Evolutionary conservation across 2,797 vertebrate species (phyloP).

Genomic region (Spinus pinus): DNA sequence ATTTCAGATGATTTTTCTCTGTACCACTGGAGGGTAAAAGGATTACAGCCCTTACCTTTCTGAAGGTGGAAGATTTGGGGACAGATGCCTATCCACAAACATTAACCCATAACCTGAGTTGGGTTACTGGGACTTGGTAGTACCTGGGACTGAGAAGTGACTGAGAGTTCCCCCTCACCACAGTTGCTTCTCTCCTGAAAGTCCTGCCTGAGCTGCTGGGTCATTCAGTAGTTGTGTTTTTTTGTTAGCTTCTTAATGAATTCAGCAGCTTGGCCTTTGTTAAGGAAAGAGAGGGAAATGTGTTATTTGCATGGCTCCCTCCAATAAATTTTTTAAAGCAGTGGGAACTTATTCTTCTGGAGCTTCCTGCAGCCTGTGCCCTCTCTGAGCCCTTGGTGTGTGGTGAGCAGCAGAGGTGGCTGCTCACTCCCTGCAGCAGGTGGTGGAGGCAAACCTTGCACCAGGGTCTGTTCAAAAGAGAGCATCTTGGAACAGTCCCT

Average conservation of each 20-base stretch:
- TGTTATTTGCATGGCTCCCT: neutral
- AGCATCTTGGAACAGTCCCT: neutral
- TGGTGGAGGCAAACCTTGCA: neutral
- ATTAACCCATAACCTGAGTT: neutral
- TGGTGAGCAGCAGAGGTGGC: neutral
- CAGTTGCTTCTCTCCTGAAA: neutral
- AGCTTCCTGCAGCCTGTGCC: neutral
- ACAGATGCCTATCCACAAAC: neutral
- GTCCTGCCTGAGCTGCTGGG: neutral
- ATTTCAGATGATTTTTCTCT: neutral
- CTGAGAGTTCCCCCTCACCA: neutral
- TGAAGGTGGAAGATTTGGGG: neutral
- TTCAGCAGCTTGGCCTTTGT: neutral
- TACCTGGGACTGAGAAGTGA: neutral
- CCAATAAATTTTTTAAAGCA: neutral
- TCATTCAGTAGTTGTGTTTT: neutral
- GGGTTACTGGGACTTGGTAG: neutral
- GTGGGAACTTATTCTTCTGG: neutral
- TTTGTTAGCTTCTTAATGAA: neutral
- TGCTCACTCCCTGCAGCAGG: neutral
- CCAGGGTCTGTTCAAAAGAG: neutral
- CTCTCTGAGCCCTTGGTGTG: neutral
- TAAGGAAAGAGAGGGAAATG: neutral
- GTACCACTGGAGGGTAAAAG: neutral
- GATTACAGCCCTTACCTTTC: neutral